phyloP scores from a whole-genome alignment of 2,797 vertebrate species.

The Brotula barbata region DNA sequence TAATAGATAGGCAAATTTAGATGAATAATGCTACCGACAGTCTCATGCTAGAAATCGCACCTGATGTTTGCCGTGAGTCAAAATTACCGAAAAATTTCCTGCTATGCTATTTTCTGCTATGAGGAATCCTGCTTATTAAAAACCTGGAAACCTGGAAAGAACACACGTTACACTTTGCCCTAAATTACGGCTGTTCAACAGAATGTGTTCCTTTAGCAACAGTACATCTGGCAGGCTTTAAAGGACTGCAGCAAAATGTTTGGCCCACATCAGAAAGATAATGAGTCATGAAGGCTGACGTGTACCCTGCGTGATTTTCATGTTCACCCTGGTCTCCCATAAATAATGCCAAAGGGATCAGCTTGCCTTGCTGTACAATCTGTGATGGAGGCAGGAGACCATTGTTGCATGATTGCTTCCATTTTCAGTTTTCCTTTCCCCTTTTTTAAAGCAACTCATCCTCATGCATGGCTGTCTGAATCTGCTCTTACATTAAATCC shows the following conservation, averaged over 20 bases:
- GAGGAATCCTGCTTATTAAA: too few relatives aligned
- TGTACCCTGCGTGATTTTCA: not conserved
- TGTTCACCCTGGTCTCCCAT: conserved; percentile 1
- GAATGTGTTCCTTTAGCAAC: not conserved
- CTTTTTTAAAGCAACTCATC: too few relatives aligned
- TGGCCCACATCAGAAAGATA: not conserved
- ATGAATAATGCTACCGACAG: too few relatives aligned
- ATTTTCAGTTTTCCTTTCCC: not conserved
- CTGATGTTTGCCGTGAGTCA: too few relatives aligned
- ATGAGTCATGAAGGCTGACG: not conserved
- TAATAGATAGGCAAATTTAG: too few relatives aligned
- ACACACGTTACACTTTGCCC: too few relatives aligned
- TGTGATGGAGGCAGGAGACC: not conserved
- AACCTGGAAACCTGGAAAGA: too few relatives aligned
- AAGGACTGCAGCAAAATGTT: not conserved
- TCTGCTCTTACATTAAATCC: too few relatives aligned
- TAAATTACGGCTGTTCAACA: not conserved
- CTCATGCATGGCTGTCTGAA: not conserved
- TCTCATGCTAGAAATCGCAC: too few relatives aligned
- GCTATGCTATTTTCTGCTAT: too few relatives aligned
- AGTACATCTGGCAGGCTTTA: not conserved
- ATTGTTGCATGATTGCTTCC: not conserved
- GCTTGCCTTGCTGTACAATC: not conserved
- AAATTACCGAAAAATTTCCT: too few relatives aligned
- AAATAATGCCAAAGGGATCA: not conserved